A percentile compares a stretch with the other conserved stretches of the same genome.
Conservation (phyloP, 2,888 invertebrate species). For the Drosophila anomalata region DNA sequence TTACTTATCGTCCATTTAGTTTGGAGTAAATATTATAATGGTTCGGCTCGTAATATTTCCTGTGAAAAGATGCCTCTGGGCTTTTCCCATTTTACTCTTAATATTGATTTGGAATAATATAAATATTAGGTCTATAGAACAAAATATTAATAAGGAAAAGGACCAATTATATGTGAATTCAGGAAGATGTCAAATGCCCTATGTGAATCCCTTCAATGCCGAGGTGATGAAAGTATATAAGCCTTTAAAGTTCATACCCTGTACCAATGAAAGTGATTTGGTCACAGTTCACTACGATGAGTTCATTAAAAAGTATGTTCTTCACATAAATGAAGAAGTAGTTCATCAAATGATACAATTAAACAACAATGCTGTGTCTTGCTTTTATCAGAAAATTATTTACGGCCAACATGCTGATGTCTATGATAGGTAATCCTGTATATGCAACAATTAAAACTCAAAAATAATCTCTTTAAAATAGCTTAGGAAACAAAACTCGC, state of each 20-base stretch:
- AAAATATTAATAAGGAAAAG: neutral
- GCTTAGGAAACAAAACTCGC: constrained; percentile 54
- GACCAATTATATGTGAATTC: constrained; percentile 82
- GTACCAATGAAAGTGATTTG: constrained; percentile 55
- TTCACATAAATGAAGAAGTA: constrained; percentile 52
- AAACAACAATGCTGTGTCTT: constrained; percentile 52
- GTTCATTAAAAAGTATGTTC: constrained; percentile 44
- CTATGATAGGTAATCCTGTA: constrained; percentile 45
- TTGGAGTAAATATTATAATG: constrained; percentile 1
- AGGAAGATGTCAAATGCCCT: constrained; percentile 86
- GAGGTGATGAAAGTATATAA: constrained; percentile 80
- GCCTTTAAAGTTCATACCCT: constrained; percentile 43
- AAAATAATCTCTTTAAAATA: constrained; percentile 15
- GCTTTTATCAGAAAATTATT: constrained; percentile 76
- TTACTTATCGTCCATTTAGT: neutral
- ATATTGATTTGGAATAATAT: neutral
- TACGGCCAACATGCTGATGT: constrained; percentile 41
- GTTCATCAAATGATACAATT: constrained; percentile 45
- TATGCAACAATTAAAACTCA: too few relatives aligned
- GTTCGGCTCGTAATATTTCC: neutral
- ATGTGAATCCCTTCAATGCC: constrained; percentile 85
- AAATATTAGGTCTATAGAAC: neutral
- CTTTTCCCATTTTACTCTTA: neutral
- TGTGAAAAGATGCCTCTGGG: neutral
- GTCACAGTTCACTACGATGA: constrained; percentile 45